Percentiles rank a stretch among this genome's conserved stretches.
Conservation (phyloP, 1,140 invertebrate species). For the Batillaria attramentaria region DNA sequence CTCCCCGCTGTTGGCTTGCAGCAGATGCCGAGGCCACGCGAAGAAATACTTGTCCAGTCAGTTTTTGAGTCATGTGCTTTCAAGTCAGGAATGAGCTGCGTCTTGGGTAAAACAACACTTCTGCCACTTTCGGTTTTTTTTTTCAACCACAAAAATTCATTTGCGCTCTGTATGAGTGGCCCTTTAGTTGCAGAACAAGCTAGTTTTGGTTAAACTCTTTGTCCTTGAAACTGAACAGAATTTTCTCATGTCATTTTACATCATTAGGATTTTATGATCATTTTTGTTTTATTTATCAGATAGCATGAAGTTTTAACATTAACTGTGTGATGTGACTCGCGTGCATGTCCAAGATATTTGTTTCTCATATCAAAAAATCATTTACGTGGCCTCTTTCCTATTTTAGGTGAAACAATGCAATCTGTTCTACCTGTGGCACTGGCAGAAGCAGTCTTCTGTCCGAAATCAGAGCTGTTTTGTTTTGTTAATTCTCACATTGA, state of each 20-base stretch:
- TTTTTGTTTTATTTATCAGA: neutral
- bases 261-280: neutral
- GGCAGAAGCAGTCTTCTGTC: no score
- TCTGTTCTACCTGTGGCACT: no score
- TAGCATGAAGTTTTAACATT: no score
- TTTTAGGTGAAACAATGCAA: no score
- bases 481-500: no score
- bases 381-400: no score
- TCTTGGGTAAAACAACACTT: slow-evolving; percentile 80
- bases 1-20: slow-evolving; percentile 46
- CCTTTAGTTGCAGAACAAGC: neutral
- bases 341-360: no score
- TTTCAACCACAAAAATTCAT: neutral
- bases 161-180: neutral
- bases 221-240: neutral
- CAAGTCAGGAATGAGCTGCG: slow-evolving; percentile 91
- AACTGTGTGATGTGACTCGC: no score
- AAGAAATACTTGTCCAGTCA: slow-evolving; percentile 78
- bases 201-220: neutral
- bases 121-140: neutral
- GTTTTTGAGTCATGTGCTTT: slow-evolving; percentile 93
- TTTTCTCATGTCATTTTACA: neutral
- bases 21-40: slow-evolving; percentile 52
- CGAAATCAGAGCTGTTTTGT: no score
- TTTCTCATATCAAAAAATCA: no score